Percentiles rank a stretch among this genome's conserved stretches.
Conservation (phyloP, 2,888 invertebrate species). For the Ennomos quercinarius region DNA sequence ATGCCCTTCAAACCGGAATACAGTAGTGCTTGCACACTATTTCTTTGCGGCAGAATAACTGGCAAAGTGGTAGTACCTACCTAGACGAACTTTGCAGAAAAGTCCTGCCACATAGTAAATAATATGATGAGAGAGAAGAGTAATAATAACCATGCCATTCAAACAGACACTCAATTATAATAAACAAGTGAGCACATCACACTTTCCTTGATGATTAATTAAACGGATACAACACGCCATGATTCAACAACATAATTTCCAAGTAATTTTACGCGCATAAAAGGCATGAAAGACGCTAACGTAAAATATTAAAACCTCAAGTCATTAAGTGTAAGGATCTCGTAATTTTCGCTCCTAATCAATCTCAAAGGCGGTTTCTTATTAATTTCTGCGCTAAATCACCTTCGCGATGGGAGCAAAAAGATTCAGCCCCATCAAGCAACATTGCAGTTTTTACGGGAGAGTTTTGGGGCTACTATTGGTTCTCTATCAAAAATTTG, state of each 20-base stretch:
- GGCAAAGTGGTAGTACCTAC: too few species aligned
- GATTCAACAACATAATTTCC: constrained; percentile 26
- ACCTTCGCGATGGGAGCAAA: constrained; percentile 73
- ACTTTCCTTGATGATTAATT: constrained; percentile 18
- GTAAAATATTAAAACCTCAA: constrained; percentile 26
- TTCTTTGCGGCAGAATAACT: too few species aligned
- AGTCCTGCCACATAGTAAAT: too few species aligned
- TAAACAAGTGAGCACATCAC: constrained; percentile 7
- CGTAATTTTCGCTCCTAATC: constrained; percentile 68
- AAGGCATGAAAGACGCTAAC: constrained; percentile 14
- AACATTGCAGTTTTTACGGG: constrained; percentile 76
- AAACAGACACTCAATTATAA: background rate
- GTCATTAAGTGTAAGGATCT: constrained; percentile 48
- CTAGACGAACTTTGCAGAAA: too few species aligned
- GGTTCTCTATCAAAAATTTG: constrained; percentile 20
- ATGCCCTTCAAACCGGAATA: too few species aligned
- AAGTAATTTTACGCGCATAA: constrained; percentile 28
- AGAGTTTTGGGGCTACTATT: constrained; percentile 53
- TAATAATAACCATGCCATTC: too few species aligned
- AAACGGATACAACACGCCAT: constrained; percentile 18
- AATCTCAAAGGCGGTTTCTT: constrained; percentile 71
- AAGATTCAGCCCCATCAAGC: constrained; percentile 76
- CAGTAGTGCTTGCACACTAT: too few species aligned
- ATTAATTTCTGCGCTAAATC: constrained; percentile 78
- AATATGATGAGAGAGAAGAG: too few species aligned